These are phyloP conservation scores for Staurois parvus DNA, from an alignment of 2,797 vertebrate species.

Conservation along the genomic window DNA sequence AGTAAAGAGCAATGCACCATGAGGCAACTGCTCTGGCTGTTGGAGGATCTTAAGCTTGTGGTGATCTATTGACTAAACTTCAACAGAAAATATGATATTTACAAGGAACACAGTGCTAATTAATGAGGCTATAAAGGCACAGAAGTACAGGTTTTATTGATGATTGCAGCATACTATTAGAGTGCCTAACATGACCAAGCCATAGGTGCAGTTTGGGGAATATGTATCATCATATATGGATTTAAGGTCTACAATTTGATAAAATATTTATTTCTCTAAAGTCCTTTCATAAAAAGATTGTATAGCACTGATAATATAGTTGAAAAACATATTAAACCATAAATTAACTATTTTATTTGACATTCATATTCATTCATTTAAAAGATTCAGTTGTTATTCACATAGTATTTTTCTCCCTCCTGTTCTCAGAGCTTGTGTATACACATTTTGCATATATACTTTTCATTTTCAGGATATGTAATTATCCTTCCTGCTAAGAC, in stretches of 20 bases:
- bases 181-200: background rate
- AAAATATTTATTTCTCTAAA: background rate
- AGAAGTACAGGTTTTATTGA: background rate
- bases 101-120: background rate
- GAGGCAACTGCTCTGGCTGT: background rate
- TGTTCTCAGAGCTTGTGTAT: background rate
- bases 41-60: background rate
- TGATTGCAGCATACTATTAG: background rate
- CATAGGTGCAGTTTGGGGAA: background rate
- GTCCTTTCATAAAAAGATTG: background rate
- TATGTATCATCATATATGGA: too few species aligned
- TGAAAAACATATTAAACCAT: background rate
- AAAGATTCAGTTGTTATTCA: conserved; percentile 2
- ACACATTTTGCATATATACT: conserved; percentile 5
- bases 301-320: too few species aligned
- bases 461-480: conserved; percentile 40
- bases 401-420: background rate
- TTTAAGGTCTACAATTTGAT: too few species aligned
- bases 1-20: background rate
- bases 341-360: background rate
- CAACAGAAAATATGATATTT: background rate
- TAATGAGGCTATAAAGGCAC: too few species aligned
- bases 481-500: conserved; percentile 58
- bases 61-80: background rate
- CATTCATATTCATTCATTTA: conserved; percentile 4